A percentile compares a stretch with the other conserved stretches of the same genome.
Evolutionary conservation across 2,888 invertebrate genomes (phyloP).

Genomic region (Eristalis arbustorum): DNA sequence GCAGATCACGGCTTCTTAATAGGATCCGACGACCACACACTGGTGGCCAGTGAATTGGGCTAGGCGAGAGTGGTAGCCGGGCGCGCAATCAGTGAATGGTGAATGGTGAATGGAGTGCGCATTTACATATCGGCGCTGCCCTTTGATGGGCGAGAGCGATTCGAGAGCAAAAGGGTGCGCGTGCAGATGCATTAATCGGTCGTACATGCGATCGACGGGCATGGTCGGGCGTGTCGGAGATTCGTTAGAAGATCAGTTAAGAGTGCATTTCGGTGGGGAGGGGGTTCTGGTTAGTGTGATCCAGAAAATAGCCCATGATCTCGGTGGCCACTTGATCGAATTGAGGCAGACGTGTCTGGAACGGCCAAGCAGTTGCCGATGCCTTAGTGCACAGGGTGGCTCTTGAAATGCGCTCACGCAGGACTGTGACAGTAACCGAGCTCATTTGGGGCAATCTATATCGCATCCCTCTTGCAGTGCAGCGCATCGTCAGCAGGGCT

Average conservation of each 20-base stretch:
- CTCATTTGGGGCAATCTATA: background rate
- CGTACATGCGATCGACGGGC: background rate
- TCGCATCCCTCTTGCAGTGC: background rate
- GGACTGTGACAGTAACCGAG: background rate
- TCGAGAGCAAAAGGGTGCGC: background rate
- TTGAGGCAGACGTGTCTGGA: background rate
- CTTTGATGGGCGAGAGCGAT: constrained; percentile 32
- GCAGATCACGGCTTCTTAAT: constrained; percentile 41
- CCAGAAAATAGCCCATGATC: background rate
- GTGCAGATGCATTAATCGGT: background rate
- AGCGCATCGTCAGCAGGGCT: background rate
- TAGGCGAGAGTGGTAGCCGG: background rate
- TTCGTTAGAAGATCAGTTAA: background rate
- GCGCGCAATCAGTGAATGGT: background rate
- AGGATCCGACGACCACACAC: constrained; percentile 24
- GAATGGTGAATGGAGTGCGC: background rate
- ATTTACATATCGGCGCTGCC: constrained; percentile 5
- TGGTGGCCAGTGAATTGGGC: background rate
- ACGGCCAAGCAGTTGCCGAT: background rate
- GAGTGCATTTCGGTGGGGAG: background rate
- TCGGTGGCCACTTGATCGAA: background rate
- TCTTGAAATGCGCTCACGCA: background rate
- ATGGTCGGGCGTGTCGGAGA: background rate
- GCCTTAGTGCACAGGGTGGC: background rate
- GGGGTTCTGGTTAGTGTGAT: background rate